These are phyloP conservation scores for Phenganax marumi DNA, from an alignment of 92 coral and sea anemone species.

Conservation along the genomic window DNA sequence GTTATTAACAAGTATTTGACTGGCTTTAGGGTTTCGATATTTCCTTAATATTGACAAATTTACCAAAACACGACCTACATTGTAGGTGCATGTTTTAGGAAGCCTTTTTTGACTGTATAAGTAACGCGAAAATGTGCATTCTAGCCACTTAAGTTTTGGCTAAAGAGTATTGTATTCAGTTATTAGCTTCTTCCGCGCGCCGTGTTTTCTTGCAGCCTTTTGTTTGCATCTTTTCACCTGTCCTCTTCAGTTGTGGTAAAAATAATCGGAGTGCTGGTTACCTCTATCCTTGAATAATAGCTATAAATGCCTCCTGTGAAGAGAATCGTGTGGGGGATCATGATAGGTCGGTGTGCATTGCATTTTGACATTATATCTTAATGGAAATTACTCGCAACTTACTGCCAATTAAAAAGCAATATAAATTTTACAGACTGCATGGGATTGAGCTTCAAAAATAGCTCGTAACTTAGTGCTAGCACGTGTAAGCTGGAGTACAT, in stretches of 20 bases:
- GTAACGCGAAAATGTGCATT: background rate
- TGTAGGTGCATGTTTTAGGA: no score
- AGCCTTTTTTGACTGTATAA: background rate
- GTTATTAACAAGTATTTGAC: no score
- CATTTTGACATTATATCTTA: background rate
- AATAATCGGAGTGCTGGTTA: constrained; percentile 3
- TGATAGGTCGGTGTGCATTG: constrained; percentile 16
- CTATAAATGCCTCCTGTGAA: constrained; percentile 16
- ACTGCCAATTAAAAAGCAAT: constrained; percentile 33
- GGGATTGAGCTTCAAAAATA: background rate
- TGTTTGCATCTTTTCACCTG: constrained; percentile 26
- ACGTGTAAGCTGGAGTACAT: background rate
- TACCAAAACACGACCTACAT: no score
- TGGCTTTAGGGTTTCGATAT: no score
- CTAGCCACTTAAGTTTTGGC: background rate
- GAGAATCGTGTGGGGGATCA: constrained; percentile 6
- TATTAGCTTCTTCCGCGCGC: constrained; percentile 16
- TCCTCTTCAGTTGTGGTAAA: constrained; percentile 9
- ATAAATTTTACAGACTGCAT: constrained; percentile 6
- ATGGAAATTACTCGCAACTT: constrained; percentile 31
- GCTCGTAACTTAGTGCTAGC: background rate
- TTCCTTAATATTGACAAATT: no score
- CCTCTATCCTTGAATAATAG: background rate
- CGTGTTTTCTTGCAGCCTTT: constrained; percentile 27
- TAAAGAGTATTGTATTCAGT: background rate